Conservation (phyloP, 37 sponge, comb jelly and placozoan species). For the Spongilla lacustris region DNA sequence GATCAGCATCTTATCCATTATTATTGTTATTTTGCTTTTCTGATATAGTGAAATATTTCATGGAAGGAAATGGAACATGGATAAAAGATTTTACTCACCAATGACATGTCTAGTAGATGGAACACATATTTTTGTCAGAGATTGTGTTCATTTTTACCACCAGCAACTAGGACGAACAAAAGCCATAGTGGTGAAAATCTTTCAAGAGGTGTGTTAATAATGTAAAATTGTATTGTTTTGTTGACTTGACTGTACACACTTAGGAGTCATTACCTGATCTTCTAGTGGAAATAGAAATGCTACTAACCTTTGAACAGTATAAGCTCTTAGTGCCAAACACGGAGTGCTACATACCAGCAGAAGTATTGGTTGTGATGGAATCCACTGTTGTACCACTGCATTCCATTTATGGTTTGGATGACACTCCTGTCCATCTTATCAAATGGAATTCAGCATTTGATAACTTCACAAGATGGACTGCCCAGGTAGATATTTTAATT, state of each 20-base stretch:
- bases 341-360: not conserved
- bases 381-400: not conserved
- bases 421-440: not conserved
- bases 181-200: not conserved
- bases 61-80: not conserved
- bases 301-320: not conserved
- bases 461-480: not conserved
- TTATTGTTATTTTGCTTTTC: not conserved
- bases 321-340: not conserved
- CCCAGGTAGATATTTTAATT: not conserved
- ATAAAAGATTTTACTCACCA: not conserved
- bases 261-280: not conserved
- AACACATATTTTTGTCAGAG: not conserved
- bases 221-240: not conserved
- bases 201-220: not conserved
- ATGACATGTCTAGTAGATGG: not conserved
- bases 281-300: slow-evolving; percentile 1
- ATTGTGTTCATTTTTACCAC: not conserved
- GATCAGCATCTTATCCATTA: not conserved
- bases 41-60: not conserved
- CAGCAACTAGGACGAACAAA: not conserved
- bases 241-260: not conserved
- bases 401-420: not conserved
- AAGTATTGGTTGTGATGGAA: not conserved
- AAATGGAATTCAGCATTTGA: not conserved